A percentile compares a stretch with the other conserved stretches of the same genome.
phyloP scores from a whole-genome alignment of 1,140 invertebrate species.

The Zaprionus capensis region DNA sequence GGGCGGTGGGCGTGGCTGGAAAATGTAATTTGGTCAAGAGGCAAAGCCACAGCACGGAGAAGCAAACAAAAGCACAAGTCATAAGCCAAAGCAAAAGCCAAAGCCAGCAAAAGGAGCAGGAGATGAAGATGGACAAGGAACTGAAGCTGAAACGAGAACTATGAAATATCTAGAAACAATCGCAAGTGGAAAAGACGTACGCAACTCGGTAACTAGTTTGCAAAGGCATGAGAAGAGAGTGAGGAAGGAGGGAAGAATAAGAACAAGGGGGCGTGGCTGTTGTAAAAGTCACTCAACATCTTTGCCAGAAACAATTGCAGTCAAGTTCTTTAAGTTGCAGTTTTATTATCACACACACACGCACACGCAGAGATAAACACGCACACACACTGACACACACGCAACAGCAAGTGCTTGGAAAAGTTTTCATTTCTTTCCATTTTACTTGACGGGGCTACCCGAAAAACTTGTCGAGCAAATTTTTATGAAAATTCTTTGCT shows the following conservation, averaged over 20 bases:
- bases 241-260: not conserved
- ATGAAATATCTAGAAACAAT: conserved; percentile 76
- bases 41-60: not conserved
- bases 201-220: conserved; percentile 48
- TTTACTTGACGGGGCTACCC: conserved; percentile 50
- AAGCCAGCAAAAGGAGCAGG: not conserved
- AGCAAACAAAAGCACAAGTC: conserved; percentile 64
- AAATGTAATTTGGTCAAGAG: conserved; percentile 68
- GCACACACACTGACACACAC: not conserved
- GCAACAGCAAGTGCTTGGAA: conserved; percentile 27
- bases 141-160: not conserved
- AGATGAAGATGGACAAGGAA: not conserved
- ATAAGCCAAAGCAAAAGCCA: conserved; percentile 47
- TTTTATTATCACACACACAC: conserved; percentile 73
- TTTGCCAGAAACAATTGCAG: conserved; percentile 79
- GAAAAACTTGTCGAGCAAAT: conserved; percentile 73
- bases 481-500: conserved; percentile 79
- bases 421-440: conserved; percentile 78
- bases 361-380: conserved; percentile 14
- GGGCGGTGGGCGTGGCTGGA: conserved; percentile 23
- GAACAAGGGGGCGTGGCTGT: conserved; percentile 23
- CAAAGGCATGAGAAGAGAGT: conserved; percentile 23
- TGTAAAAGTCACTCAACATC: conserved; percentile 79
- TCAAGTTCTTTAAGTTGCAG: conserved; percentile 80
- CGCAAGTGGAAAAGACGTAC: conserved; percentile 49